Percentiles rank a stretch among this genome's conserved stretches.
Conservation (phyloP, 1,140 invertebrate species). For the Harpegnathos saltator region DNA sequence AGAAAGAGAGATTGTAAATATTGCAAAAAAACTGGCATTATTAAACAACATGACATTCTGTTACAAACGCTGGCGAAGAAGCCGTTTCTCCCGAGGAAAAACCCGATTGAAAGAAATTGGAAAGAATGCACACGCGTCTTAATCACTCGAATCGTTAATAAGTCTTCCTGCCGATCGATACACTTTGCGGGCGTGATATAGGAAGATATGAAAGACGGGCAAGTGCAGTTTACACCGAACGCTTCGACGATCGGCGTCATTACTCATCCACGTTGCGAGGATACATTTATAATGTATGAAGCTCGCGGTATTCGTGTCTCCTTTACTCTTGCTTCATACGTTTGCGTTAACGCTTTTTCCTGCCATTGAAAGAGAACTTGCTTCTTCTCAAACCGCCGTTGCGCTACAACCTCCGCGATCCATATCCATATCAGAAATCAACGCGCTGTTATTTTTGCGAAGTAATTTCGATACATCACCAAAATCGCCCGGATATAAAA, state of each 20-base stretch:
- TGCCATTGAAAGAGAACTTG: background rate
- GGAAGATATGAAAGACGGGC: slow-evolving; percentile 3
- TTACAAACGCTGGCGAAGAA: no score
- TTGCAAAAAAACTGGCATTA: no score
- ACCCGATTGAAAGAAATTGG: slow-evolving; percentile 7
- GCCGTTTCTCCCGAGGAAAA: no score
- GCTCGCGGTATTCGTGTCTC: background rate
- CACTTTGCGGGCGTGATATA: slow-evolving; percentile 13
- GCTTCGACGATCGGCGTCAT: slow-evolving; percentile 9
- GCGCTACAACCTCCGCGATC: no score
- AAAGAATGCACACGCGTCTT: slow-evolving; percentile 22
- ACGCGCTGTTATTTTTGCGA: no score
- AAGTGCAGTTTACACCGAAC: slow-evolving; percentile 25
- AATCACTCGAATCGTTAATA: slow-evolving; percentile 32
- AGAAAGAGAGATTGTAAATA: background rate
- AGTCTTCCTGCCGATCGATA: slow-evolving; percentile 18
- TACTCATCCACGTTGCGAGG: slow-evolving; percentile 9
- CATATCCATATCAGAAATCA: slow-evolving; percentile 3
- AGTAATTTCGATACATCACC: no score
- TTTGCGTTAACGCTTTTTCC: background rate
- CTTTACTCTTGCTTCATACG: slow-evolving; percentile 6
- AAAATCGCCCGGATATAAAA: no score
- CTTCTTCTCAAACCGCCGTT: no score
- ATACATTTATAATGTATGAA: slow-evolving; percentile 35
- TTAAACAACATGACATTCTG: no score